A percentile compares a stretch with the other conserved stretches of the same genome.
These are phyloP conservation scores for Teleopsis dalmanni DNA, from an alignment of 1,140 invertebrate species.

Conservation along the genomic window DNA sequence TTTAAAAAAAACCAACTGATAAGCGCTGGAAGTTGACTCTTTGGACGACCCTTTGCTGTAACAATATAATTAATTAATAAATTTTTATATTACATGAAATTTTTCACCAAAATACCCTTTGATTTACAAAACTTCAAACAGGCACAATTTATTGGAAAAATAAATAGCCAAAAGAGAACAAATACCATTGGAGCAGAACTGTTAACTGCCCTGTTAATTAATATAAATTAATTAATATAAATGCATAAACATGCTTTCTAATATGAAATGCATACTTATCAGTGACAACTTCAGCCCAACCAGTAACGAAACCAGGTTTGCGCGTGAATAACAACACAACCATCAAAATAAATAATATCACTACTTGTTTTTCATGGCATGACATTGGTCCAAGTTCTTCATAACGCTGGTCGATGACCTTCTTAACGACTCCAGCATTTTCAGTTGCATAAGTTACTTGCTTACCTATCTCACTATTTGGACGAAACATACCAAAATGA, in stretches of 20 bases:
- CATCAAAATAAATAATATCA: constrained; percentile 64
- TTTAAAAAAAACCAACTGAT: too few species aligned
- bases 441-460: constrained; percentile 47
- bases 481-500: constrained; percentile 63
- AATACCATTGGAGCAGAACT: constrained; percentile 72
- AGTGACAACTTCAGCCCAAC: constrained; percentile 27
- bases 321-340: constrained; percentile 79
- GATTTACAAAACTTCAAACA: neutral
- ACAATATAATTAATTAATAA: too few species aligned
- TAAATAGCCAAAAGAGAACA: constrained; percentile 65
- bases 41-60: too few species aligned
- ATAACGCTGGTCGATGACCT: constrained; percentile 60
- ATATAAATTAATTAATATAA: constrained; percentile 17
- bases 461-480: constrained; percentile 47
- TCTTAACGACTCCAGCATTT: constrained; percentile 51
- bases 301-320: constrained; percentile 53
- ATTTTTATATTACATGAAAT: too few species aligned
- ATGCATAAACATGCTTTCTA: too few species aligned
- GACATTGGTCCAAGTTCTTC: constrained; percentile 63
- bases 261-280: constrained; percentile 13
- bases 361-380: constrained; percentile 72
- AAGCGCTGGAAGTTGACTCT: too few species aligned
- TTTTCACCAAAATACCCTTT: too few species aligned
- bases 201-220: constrained; percentile 14
- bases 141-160: constrained; percentile 65